Percentiles rank a stretch among this genome's conserved stretches.
These are phyloP conservation scores for Xenus cinereus DNA, from an alignment of 2,113 vertebrate genomes.

Conservation along the genomic window DNA sequence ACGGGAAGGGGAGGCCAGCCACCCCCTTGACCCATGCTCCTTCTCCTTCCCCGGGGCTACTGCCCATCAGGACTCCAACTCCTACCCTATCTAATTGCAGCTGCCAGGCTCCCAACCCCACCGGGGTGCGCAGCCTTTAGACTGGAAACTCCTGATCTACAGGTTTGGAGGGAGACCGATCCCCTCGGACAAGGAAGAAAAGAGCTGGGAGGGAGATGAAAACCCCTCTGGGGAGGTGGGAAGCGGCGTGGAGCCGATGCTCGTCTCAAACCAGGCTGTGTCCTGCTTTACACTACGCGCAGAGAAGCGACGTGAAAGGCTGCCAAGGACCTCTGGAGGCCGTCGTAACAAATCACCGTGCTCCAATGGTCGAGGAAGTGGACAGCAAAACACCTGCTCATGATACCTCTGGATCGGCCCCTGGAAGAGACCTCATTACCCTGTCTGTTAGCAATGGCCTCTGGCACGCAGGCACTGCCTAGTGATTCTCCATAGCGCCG, in stretches of 20 bases:
- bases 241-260: fast-evolving
- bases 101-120: background rate
- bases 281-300: fast-evolving
- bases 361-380: background rate
- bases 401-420: background rate
- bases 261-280: background rate
- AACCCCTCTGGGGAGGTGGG: background rate
- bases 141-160: background rate
- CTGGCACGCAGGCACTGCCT: conserved; percentile 1
- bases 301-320: background rate
- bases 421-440: background rate
- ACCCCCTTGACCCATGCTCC: background rate
- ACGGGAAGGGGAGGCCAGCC: background rate
- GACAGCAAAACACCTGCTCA: background rate
- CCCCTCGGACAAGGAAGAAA: background rate
- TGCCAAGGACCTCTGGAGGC: background rate
- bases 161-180: background rate
- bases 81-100: background rate
- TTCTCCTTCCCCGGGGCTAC: background rate
- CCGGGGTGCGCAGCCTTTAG: background rate
- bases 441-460: background rate
- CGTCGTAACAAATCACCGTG: background rate
- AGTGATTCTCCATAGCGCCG: fast-evolving
- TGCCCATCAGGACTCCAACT: background rate
- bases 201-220: background rate